Percentiles rank a stretch among this genome's conserved stretches.
Conservation (phyloP, 1,140 invertebrate species). For the Samia ricini region DNA sequence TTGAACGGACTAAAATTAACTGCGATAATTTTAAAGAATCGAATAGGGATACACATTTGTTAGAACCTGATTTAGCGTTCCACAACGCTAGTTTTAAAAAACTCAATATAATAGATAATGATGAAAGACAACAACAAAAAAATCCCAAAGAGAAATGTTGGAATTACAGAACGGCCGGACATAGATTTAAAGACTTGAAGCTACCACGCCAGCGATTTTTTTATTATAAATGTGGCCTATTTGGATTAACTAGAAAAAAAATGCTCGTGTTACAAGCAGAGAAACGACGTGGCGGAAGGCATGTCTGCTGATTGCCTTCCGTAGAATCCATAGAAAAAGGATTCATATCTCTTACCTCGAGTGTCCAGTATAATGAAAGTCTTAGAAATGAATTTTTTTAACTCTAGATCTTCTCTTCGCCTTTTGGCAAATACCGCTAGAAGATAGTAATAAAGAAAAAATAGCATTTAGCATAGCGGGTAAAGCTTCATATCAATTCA, state of each 20-base stretch:
- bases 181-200: slow-evolving; percentile 24
- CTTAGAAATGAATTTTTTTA: no score
- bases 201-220: slow-evolving; percentile 29
- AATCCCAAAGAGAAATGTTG: slow-evolving; percentile 21
- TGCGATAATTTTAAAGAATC: slow-evolving; percentile 20
- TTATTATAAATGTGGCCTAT: slow-evolving; percentile 29
- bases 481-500: no score
- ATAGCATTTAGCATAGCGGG: no score
- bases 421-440: no score
- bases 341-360: no score
- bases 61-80: slow-evolving; percentile 26
- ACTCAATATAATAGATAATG: neutral
- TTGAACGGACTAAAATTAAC: slow-evolving; percentile 10
- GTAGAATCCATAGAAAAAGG: no score
- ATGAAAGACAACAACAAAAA: neutral
- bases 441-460: no score
- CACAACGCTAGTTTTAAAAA: neutral
- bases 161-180: slow-evolving; percentile 27
- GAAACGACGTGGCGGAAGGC: no score
- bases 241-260: slow-evolving; percentile 22
- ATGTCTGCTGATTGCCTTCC: no score
- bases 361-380: no score
- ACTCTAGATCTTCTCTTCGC: no score
- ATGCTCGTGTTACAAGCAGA: no score
- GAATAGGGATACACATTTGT: slow-evolving; percentile 2